Evolutionary conservation across 1,140 invertebrate species (phyloP).

Genomic region (Campoletis sonorensis): DNA sequence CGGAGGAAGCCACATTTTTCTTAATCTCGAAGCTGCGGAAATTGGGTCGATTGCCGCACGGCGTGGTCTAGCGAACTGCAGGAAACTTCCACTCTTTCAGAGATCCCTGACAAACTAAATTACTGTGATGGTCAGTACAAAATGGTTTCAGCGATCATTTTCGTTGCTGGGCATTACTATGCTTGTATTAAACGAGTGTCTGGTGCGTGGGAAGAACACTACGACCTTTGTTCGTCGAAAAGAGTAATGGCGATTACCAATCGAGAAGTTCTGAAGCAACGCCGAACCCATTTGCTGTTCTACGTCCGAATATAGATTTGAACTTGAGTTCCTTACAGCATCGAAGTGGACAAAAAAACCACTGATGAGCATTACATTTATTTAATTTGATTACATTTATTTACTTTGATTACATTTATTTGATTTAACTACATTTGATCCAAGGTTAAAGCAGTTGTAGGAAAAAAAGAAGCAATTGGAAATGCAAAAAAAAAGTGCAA

Average conservation of each 20-base stretch:
- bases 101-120: conserved; percentile 28
- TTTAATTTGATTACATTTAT: too few species aligned
- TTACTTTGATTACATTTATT: too few species aligned
- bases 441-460: too few species aligned
- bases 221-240: conserved; percentile 1
- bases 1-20: conserved; percentile 10
- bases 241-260: conserved; percentile 8
- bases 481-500: too few species aligned
- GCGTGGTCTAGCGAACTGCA: background rate
- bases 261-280: background rate
- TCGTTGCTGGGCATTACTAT: conserved; percentile 12
- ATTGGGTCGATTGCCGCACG: background rate
- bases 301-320: conserved; percentile 30
- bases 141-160: conserved; percentile 28
- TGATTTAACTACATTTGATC: too few species aligned
- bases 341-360: conserved; percentile 17
- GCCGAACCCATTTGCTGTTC: conserved; percentile 19
- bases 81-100: conserved; percentile 18
- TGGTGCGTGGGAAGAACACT: conserved; percentile 32
- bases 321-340: background rate
- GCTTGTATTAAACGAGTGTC: conserved; percentile 18
- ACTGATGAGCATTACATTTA: background rate
- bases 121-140: conserved; percentile 17
- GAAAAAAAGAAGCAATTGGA: too few species aligned
- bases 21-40: conserved; percentile 29